Evolutionary conservation across 2,888 invertebrate species (phyloP), one percentile per base, ranked within the genome.

Genomic region (Drepanosiphum platanoidis): DNA sequence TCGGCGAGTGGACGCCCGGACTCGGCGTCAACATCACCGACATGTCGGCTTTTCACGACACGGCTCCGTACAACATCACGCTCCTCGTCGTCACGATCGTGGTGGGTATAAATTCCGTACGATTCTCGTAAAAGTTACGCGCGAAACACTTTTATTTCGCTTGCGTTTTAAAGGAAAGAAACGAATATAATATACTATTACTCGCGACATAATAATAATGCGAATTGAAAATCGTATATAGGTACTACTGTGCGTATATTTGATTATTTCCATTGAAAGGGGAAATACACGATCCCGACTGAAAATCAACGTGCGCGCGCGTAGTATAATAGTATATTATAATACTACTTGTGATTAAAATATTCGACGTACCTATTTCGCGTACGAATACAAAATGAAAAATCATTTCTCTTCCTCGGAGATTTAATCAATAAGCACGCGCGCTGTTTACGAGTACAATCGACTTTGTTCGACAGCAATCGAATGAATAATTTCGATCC

Each of bases 21-120:
- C 90, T 90, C 36, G 93, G 94, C 78, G 92, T 95, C 34, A 94
- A 94, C 89, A 93, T 95, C 84, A 93, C 94, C 0, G 94, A 94
- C 89, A 91, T 92, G 22, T 92, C 92, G 18, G 92, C 94, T 61
- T 94, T 94, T 89, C 94, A 93, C 89, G 94, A 94, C 89, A 92
- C 93, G 1, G 93, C 93, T 27, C 91, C 92, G 0, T 93, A 93
- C 90, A 95, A 95, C 89, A 93, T 94, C 42, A 94, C 94, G 2
- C 90, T 95, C n/a, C 92, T 94, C 72, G 94, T 94, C 77, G 94
- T 94, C 86, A 94, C 94, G 22, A 94, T 94, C 88, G 90, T 94
- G 91, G 94, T 94, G 89, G 92, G 92, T 90, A 86, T 1, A 52
- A 46, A 18, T 52, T 52, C 3, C 52, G 5, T 52, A 18, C 0